A percentile compares a stretch with the other conserved stretches of the same genome.
These are phyloP conservation scores for Sapayoa aenigma DNA, from an alignment of 2,113 vertebrate species.

Conservation along the genomic window DNA sequence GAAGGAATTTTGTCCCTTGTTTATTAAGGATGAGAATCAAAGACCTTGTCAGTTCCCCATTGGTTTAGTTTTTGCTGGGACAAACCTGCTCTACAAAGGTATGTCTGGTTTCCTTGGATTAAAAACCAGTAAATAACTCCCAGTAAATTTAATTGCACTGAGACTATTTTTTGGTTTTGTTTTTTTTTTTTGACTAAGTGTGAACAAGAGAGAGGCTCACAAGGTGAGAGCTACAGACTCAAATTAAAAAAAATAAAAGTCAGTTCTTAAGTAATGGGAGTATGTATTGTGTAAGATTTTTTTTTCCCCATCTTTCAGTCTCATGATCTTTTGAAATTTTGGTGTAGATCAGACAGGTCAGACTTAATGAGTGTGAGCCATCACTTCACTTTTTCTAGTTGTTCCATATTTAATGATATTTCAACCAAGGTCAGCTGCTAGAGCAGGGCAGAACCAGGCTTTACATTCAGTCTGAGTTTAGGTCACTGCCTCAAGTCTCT, in stretches of 20 bases:
- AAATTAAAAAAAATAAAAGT: neutral
- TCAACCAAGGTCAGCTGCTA: neutral
- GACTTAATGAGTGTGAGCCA: neutral
- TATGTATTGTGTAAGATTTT: rapidly evolving
- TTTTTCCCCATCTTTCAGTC: neutral
- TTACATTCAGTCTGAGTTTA: neutral
- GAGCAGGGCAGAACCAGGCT: neutral
- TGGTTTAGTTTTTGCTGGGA: neutral
- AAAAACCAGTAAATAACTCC: neutral
- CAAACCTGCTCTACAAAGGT: neutral
- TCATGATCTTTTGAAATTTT: neutral
- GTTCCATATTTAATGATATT: neutral
- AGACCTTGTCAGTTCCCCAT: rapidly evolving
- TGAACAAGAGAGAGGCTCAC: neutral
- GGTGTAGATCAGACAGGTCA: neutral
- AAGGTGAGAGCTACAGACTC: neutral
- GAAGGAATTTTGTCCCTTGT: neutral
- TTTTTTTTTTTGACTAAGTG: neutral
- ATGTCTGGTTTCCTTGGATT: neutral
- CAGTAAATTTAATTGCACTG: neutral
- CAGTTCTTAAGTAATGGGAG: neutral
- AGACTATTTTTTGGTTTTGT: neutral
- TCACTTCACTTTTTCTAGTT: neutral
- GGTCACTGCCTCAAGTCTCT: neutral
- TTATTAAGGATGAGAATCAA: neutral